Base-by-base conservation (phyloP, 1,140 invertebrate species). In the Aplysia californica region DNA sequence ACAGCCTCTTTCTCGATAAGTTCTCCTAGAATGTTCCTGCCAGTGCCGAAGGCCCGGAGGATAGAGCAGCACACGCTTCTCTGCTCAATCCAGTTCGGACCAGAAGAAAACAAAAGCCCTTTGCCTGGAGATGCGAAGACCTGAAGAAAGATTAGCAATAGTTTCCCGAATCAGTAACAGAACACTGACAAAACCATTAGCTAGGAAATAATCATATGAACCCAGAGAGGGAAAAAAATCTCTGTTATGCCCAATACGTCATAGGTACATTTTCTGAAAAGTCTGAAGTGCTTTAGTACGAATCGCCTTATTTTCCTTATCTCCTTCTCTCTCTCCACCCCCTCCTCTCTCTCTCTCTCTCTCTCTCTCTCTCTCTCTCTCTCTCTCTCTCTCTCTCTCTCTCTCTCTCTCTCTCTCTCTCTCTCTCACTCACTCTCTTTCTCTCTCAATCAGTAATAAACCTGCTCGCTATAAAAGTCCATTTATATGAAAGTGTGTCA, bases 241-340 rank as follows among this genome's bases (percentile, higher is more conserved):
- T 21, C 3, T 66, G 58, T 58, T 23, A 61, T 50, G 44, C 31
- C 3, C 29, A 29, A 23, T 6, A 55, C 68, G 61, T 44, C 64
- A 68, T 41, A 76, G 66, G 59, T 76, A 58, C 36, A 38, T 39
- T 65, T 69, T 39, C 38, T 26, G 59, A 33, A 31, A 61, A 18
- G 36, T 50, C 4, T 58, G 1, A 20, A 39, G 2, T 1, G 33
- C 35, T 33, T 65, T 35, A 21, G 31, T 5, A 36, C 35, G 39
- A 15, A 50, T 50, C 15, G 44, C 44, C 15, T n/a, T n/a, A 50
- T 50, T n/a, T 50, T n/a, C n/a, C 44, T 50, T n/a, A 50, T 39
- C 41, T 31, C n/a, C 66, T n/a, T 69, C 39, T 10, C 21, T n/a
- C n/a, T n/a, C n/a, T n/a, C n/a, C n/a, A n/a, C n/a, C n/a, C n/a